These are phyloP conservation scores for Noctua janthina DNA, from an alignment of 2,888 invertebrate species.

Conservation along the genomic window DNA sequence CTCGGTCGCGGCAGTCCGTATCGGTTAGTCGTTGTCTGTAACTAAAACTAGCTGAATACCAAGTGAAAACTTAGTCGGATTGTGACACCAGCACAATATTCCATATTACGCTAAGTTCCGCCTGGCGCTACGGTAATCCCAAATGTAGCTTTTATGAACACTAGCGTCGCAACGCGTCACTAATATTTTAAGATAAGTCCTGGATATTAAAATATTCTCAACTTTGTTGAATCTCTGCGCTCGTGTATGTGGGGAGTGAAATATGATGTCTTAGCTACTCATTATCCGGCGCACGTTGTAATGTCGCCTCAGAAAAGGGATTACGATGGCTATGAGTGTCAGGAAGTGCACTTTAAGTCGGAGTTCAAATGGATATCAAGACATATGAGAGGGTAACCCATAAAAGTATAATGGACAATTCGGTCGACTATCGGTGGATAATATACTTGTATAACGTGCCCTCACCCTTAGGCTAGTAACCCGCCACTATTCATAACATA, in stretches of 20 bases:
- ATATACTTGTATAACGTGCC: background rate
- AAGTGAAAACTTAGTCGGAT: constrained; percentile 66
- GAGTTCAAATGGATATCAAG: constrained; percentile 28
- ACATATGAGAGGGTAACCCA: background rate
- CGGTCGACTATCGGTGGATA: background rate
- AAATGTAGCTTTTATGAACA: constrained; percentile 70
- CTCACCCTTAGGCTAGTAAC: constrained; percentile 4
- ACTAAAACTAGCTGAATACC: constrained; percentile 71
- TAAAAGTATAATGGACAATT: background rate
- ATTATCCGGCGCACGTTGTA: constrained; percentile 40
- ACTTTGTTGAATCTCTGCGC: constrained; percentile 51
- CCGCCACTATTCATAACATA: constrained; percentile 23
- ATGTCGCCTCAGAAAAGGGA: constrained; percentile 34
- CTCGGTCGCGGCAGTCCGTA: constrained; percentile 55
- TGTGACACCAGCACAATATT: constrained; percentile 72
- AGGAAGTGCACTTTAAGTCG: constrained; percentile 40
- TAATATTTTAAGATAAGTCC: constrained; percentile 65
- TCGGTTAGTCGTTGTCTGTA: constrained; percentile 65
- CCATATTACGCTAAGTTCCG: constrained; percentile 67
- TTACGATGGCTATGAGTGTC: constrained; percentile 30
- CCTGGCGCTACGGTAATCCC: constrained; percentile 69
- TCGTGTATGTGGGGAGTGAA: constrained; percentile 27
- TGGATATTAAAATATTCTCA: constrained; percentile 65
- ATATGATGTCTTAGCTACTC: constrained; percentile 45
- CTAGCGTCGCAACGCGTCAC: constrained; percentile 63